Percentiles rank a stretch among this genome's conserved stretches.
phyloP scores from a whole-genome alignment of 2,797 vertebrate species.

The Enoplosus armatus region DNA sequence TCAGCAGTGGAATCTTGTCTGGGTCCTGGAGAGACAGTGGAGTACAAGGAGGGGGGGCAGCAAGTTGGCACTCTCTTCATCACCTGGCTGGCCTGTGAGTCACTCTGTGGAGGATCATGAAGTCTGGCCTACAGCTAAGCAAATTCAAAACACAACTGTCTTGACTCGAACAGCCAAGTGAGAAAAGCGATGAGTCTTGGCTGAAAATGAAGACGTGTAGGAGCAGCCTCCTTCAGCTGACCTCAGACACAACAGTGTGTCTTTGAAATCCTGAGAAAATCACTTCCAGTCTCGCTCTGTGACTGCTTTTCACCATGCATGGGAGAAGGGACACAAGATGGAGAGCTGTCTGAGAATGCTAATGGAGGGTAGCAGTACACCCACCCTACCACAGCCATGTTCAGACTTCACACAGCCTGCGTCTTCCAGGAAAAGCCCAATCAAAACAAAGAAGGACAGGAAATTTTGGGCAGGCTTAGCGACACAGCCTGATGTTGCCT shows the following conservation, averaged over 20 bases:
- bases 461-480: conserved; percentile 55
- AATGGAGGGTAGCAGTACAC: conserved; percentile 67
- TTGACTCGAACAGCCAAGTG: conserved; percentile 6
- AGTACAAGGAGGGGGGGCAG: conserved; percentile 53
- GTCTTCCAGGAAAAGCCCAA: conserved; percentile 61
- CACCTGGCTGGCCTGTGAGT: conserved; percentile 73
- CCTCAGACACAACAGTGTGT: conserved; percentile 69
- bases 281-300: conserved; percentile 53
- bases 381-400: conserved; percentile 59
- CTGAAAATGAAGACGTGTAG: conserved; percentile 39
- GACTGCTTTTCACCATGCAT: conserved; percentile 54
- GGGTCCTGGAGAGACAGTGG: conserved; percentile 68
- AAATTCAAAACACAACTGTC: conserved; percentile 52
- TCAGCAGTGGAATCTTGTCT: conserved; percentile 83
- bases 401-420: conserved; percentile 54
- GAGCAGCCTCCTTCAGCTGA: conserved; percentile 53
- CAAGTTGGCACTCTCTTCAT: conserved; percentile 75
- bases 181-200: conserved; percentile 51
- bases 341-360: conserved; percentile 65
- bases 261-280: conserved; percentile 73
- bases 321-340: conserved; percentile 51
- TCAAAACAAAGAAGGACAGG: conserved; percentile 68
- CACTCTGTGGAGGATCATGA: conserved; percentile 58
- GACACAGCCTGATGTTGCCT: conserved; percentile 67
- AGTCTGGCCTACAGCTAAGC: conserved; percentile 50